Base-by-base conservation (phyloP, 2,888 invertebrate species). In the Plebejus melissa region DNA sequence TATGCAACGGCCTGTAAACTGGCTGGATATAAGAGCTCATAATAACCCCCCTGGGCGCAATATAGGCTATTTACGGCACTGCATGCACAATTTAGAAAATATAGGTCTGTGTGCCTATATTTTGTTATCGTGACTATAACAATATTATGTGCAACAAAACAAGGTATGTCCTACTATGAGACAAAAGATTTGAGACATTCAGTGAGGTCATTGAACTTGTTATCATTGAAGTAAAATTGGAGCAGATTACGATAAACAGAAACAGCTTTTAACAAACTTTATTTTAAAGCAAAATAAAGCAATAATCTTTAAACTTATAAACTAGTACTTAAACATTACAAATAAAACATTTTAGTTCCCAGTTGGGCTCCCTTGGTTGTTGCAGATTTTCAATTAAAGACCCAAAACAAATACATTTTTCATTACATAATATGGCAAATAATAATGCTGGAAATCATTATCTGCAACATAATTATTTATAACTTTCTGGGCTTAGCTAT, bases 261-360 rank as follows among this genome's bases (percentile, higher is more conserved):
- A 69, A 69, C 28, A 75, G 58, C 32, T 75, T 75, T 75, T 58
- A 75, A 75, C 75, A 75, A 41, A 71, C 46, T 75, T 60, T 71
- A 58, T 75, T 71, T 75, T 75, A 46, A 38, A 75, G 41, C 41
- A 71, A 75, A 75, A 75, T 71, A 58, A 75, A 75, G 71, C 46
- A 54, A 71, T 71, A 46, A 50, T 72, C 50, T 69, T 71, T 22
- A 60, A 75, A 58, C 71, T 75, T 75, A 75, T 41, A 58, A 50
- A 71, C 71, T 75, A 75, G 46, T 32, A 41, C 69, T 75, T 75
- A n/a, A 36, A 28, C 46, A 69, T 57, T 69, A 70, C 57, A 41
- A 69, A 41, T 71, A 65, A 58, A 72, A 28, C 54, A 54, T 32
- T 72, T 72, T 2, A 2, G 36, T 16, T 50, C 38, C 9, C 16